Evolutionary conservation across 2,113 vertebrate species (phyloP).

Genomic region (Burhinus oedicnemus): DNA sequence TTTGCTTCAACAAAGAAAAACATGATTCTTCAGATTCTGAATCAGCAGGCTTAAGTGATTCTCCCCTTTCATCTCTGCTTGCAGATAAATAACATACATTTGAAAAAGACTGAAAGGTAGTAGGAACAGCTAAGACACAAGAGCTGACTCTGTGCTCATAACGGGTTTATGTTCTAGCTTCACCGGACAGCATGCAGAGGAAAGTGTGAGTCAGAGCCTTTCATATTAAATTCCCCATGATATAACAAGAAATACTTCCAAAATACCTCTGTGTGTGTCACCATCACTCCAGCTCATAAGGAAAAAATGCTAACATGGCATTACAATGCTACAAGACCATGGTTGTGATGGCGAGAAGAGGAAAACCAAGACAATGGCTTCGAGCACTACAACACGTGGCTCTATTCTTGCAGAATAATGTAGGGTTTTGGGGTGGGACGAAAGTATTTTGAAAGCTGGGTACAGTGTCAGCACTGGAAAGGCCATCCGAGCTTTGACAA

Average conservation of each 20-base stretch:
- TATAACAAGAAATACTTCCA: not conserved
- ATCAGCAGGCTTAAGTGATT: not conserved
- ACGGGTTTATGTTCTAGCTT: not conserved
- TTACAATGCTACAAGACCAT: not conserved
- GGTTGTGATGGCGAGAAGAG: not conserved
- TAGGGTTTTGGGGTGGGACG: not conserved
- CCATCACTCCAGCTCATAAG: not conserved
- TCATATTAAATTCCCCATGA: not conserved
- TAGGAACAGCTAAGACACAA: not conserved
- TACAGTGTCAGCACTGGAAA: not conserved
- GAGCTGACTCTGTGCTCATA: not conserved
- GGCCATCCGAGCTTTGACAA: not conserved
- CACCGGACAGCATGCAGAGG: not conserved
- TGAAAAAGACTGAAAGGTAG: not conserved
- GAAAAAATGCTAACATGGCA: not conserved
- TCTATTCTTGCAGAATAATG: not conserved
- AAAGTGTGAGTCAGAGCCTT: slow-evolving; percentile 7
- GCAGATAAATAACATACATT: not conserved
- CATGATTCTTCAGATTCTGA: not conserved
- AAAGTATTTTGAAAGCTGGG: not conserved
- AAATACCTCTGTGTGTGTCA: not conserved
- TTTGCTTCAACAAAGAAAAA: not conserved
- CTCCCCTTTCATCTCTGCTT: not conserved
- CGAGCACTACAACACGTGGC: not conserved
- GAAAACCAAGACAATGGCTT: not conserved